Evolutionary conservation across 2,113 vertebrate species (phyloP), one percentile per base, ranked within the genome.

Genomic region (Sciurus niger): DNA sequence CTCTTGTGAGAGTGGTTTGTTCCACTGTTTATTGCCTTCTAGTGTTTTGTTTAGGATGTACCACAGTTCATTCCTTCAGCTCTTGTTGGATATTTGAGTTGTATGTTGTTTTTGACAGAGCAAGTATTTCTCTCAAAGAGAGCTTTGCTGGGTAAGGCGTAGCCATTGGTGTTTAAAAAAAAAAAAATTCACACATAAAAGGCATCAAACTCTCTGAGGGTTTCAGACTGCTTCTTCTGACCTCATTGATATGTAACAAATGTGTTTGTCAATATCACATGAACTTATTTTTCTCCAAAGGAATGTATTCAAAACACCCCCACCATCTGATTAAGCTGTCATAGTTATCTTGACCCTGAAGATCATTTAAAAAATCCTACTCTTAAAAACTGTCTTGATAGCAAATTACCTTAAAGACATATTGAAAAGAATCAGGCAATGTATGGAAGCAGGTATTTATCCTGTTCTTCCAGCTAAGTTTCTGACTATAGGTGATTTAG

Each of bases 251-350:
- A 82, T 60, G 30, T 95, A 80, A 86, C 76, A 78, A 30, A 63
- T 55, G 40, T 95, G 53, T 87, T 93, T 93, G 68, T 68, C 40
- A 63, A 24, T 86, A 53, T 70, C n/a, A 9, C 13, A 37, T 76
- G 96, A 55, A 55, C 30, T 83, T 9, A 94, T 65, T 83, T 73
- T 63, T 82, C 46, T 53, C 17, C 77, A 78, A 63, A 89, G 67
- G 72, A 89, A 90, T 94, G 72, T 73, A 58, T 90, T 74, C 0
- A 65, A 22, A 90, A 80, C 30, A 4, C 88, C 25, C 60, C n/a
- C 58, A 73, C 94, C 95, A 90, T 77, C 34, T 84, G 18, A 94
- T 96, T 94, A 92, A 95, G 51, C 68, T 53, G 53, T 90, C n/a
- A 13, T 51, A 87, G 32, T 11, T 32, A 34, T 95, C 43, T 32